These are phyloP conservation scores for Ormyrus thymus DNA, from an alignment of 2,888 invertebrate genomes.

Conservation along the genomic window DNA sequence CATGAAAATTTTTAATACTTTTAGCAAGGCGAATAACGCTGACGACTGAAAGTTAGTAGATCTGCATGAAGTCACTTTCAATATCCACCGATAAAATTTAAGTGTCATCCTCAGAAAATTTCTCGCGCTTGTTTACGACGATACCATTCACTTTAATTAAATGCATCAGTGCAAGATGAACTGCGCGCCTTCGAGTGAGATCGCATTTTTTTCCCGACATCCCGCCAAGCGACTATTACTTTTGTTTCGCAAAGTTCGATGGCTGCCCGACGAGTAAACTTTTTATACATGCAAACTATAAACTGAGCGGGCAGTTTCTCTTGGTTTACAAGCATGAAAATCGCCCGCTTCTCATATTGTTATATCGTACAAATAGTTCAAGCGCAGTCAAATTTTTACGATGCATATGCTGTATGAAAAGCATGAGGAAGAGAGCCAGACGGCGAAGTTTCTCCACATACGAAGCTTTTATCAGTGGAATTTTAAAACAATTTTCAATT, in stretches of 20 bases:
- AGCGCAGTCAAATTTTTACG: slow-evolving; percentile 31
- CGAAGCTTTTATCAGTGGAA: too few relatives aligned
- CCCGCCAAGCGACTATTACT: neutral
- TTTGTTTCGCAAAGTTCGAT: neutral
- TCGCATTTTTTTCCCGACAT: too few relatives aligned
- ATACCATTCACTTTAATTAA: too few relatives aligned
- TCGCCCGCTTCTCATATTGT: slow-evolving; percentile 10
- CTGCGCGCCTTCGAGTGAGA: too few relatives aligned
- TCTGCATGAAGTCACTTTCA: neutral
- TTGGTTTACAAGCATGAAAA: neutral
- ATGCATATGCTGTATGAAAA: neutral
- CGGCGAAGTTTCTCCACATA: too few relatives aligned
- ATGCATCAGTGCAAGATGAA: too few relatives aligned
- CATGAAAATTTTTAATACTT: slow-evolving; percentile 22
- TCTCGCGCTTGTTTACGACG: too few relatives aligned
- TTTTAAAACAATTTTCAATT: too few relatives aligned
- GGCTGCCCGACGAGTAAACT: too few relatives aligned
- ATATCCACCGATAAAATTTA: too few relatives aligned
- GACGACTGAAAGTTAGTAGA: slow-evolving; percentile 1
- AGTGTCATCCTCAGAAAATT: too few relatives aligned
- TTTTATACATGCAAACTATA: slow-evolving; percentile 6
- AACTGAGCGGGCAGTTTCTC: neutral
- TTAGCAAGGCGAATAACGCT: neutral
- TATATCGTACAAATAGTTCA: slow-evolving; percentile 14
- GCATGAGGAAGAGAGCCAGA: too few relatives aligned